Percentiles rank a stretch among this genome's conserved stretches.
Conservation (phyloP, 1,140 invertebrate genomes). For the Drosophila sulfurigaster region DNA sequence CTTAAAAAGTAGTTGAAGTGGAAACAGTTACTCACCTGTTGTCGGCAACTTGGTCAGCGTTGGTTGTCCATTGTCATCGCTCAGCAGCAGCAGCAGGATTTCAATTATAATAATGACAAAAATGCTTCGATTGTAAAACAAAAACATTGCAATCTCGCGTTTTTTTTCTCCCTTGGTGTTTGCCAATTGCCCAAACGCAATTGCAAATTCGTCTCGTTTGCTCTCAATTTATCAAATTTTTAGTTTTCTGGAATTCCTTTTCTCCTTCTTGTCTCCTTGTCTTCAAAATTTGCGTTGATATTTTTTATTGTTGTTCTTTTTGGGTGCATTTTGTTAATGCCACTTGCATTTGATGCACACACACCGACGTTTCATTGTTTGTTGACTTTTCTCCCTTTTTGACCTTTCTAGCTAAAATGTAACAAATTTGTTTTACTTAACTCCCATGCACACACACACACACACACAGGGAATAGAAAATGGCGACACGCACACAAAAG, state of each 20-base stretch:
- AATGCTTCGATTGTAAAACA: constrained; percentile 75
- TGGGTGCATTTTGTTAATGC: constrained; percentile 37
- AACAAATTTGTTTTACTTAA: constrained; percentile 20
- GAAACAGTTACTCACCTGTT: constrained; percentile 66
- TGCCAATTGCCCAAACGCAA: constrained; percentile 35
- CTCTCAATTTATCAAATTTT: constrained; percentile 4
- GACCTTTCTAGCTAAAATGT: constrained; percentile 14
- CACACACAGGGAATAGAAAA: constrained; percentile 6
- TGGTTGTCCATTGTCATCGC: constrained; percentile 71
- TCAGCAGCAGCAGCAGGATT: constrained; percentile 75
- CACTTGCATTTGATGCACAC: constrained; percentile 34
- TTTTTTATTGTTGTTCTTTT: constrained; percentile 5
- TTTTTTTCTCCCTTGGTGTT: constrained; percentile 44
- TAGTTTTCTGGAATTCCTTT: constrained; percentile 1
- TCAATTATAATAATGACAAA: constrained; percentile 75
- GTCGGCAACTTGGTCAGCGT: constrained; percentile 73
- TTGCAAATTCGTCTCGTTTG: not conserved
- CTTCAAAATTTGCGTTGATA: constrained; percentile 6
- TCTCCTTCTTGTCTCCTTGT: not conserved
- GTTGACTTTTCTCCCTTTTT: constrained; percentile 12
- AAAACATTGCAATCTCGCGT: constrained; percentile 78
- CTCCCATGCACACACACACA: constrained; percentile 1
- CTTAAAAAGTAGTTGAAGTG: not conserved
- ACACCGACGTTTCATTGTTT: constrained; percentile 41
- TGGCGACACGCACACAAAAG: constrained; percentile 52